Evolutionary conservation across 2,888 invertebrate genomes (phyloP), one percentile per base, ranked within the genome.

Genomic region (Luperina nickerlii): DNA sequence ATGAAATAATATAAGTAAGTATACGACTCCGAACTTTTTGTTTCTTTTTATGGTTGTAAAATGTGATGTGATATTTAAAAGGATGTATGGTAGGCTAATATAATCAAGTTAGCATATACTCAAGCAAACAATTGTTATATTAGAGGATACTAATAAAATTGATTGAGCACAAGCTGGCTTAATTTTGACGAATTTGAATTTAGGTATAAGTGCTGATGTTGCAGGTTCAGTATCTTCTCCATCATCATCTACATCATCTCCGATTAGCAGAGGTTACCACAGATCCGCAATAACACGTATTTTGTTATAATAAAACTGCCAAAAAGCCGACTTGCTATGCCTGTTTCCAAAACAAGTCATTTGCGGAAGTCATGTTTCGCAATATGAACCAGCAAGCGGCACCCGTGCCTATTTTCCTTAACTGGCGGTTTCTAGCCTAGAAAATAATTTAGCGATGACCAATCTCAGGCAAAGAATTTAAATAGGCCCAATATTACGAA

Each of bases 301-400:
- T 80, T 32, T 48, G 32, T 24, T 45, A 15, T 15, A 67, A 9
- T 5, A 38, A 57, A 71, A 24, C 54, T 48, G 45, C 54, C 15
- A n/a, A 78, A 69, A 83, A 57, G n/a, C 18, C 2, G 42, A n/a
- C 42, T 27, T 20, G 45, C 15, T 32, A 9, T 15, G 48, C 68
- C 20, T 32, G 76, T 63, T 51, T 65, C 6, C n/a, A 73, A 78
- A 83, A 63, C 73, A 24, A 65, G 67, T 78, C 32, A 32, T 18
- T 83, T 83, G 32, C 71, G 81, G 83, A 82, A 82, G 71, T 82
- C 62, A 68, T 57, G 71, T 82, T 82, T 71, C 83, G 78, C 67
- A 83, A 81, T 66, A 13, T 38, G 42, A 76, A 67, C 27, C 48
- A 54, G 13, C 13, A 45, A 54, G 70, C 48, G 71, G 71, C 78